Evolutionary conservation across 2,888 invertebrate species (phyloP).

Genomic region (Reticulitermes lucifugus): DNA sequence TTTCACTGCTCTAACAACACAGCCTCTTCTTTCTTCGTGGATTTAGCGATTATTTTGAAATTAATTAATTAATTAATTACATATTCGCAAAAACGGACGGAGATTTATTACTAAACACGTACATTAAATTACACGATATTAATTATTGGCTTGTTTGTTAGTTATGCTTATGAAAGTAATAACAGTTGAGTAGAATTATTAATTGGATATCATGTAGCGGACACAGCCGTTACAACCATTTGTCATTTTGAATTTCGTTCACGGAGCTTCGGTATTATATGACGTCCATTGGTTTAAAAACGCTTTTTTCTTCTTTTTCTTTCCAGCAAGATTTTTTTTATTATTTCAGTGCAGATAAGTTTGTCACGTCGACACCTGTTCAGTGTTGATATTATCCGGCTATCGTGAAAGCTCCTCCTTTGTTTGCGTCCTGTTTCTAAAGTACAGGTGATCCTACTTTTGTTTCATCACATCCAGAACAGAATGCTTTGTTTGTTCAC

Average conservation of each 20-base stretch:
- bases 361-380: background rate
- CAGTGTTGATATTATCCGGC: background rate
- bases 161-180: background rate
- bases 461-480: background rate
- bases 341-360: background rate
- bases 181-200: background rate
- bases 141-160: constrained; percentile 27
- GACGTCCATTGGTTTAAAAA: background rate
- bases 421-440: background rate
- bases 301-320: background rate
- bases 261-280: background rate
- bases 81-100: background rate
- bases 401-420: background rate
- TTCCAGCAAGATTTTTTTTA: background rate
- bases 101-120: constrained; percentile 15
- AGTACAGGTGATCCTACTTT: background rate
- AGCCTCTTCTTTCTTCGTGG: background rate
- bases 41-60: background rate
- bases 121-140: background rate
- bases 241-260: background rate
- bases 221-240: constrained; percentile 1
- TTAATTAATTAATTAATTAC: background rate
- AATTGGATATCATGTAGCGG: constrained; percentile 3
- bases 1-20: background rate
- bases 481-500: background rate